Conservation (phyloP, 2,888 invertebrate genomes). For the Endotricha flammealis region DNA sequence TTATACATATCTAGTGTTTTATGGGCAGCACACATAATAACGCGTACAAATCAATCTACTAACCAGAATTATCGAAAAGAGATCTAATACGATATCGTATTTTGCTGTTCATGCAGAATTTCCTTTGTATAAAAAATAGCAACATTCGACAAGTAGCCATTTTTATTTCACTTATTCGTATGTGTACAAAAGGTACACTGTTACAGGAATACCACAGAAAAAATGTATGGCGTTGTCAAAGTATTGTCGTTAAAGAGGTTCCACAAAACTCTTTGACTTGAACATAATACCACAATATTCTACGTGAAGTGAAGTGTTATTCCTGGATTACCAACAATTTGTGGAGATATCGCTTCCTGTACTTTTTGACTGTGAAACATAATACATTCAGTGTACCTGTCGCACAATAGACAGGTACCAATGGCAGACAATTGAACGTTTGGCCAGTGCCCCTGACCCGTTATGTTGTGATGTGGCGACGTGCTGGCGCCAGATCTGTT, state of each 20-base stretch:
- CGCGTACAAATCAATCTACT: background rate
- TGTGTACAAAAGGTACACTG: too few relatives aligned
- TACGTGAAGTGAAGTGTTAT: constrained; percentile 45
- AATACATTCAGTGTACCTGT: constrained; percentile 48
- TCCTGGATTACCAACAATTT: constrained; percentile 47
- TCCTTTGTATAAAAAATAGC: too few relatives aligned
- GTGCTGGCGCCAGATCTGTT: constrained; percentile 60
- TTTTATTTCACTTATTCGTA: too few relatives aligned
- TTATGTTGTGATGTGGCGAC: constrained; percentile 55
- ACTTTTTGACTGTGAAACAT: constrained; percentile 39
- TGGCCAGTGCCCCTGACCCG: constrained; percentile 44
- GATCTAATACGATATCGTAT: too few relatives aligned
- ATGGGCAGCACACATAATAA: background rate
- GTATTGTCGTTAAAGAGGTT: too few relatives aligned
- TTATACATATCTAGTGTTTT: constrained; percentile 4
- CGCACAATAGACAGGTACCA: constrained; percentile 52
- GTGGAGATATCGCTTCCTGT: constrained; percentile 56
- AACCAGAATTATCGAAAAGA: constrained; percentile 27
- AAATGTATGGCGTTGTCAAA: too few relatives aligned
- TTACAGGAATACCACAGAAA: too few relatives aligned
- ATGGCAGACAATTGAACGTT: constrained; percentile 32
- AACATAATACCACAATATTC: constrained; percentile 22
- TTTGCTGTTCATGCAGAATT: too few relatives aligned
- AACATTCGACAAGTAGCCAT: too few relatives aligned
- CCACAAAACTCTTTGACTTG: constrained; percentile 27